Conservation (phyloP, 2,797 vertebrate genomes). For the Clarias fuscus region DNA sequence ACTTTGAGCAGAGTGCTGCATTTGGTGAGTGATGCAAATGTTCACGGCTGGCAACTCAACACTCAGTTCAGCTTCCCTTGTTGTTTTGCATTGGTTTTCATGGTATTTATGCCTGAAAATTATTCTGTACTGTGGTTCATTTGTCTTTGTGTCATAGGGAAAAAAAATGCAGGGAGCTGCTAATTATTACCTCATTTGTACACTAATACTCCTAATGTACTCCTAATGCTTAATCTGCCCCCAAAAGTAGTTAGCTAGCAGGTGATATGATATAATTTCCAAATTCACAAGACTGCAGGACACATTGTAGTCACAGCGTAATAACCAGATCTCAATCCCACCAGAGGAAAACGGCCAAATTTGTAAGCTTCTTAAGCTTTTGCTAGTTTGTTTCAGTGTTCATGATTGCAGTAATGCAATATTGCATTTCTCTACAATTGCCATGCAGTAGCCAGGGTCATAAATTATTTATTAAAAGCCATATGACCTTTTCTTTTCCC, state of each 20-base stretch:
- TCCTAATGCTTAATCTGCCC: background rate
- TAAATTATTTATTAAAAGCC: constrained; percentile 23
- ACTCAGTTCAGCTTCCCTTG: too few species aligned
- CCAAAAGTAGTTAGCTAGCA: background rate
- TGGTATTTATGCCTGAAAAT: too few species aligned
- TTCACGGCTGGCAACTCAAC: too few species aligned
- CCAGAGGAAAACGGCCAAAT: background rate
- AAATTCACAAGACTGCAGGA: background rate
- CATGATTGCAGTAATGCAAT: background rate
- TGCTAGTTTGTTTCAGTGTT: background rate
- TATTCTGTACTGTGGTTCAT: background rate
- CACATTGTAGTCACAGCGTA: background rate
- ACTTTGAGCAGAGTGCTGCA: too few species aligned
- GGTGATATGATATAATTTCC: background rate
- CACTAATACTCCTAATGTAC: too few species aligned
- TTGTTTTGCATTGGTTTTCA: too few species aligned
- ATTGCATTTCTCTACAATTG: constrained; percentile 6
- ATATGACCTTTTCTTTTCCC: background rate
- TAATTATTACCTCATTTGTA: background rate
- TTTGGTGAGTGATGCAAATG: too few species aligned
- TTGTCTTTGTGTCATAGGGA: too few species aligned
- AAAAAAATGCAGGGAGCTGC: background rate
- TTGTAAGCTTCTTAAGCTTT: background rate
- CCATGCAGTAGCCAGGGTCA: background rate
- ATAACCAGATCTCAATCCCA: background rate